These are phyloP conservation scores for Malurus melanocephalus DNA, from an alignment of 2,113 vertebrate genomes.

Conservation along the genomic window DNA sequence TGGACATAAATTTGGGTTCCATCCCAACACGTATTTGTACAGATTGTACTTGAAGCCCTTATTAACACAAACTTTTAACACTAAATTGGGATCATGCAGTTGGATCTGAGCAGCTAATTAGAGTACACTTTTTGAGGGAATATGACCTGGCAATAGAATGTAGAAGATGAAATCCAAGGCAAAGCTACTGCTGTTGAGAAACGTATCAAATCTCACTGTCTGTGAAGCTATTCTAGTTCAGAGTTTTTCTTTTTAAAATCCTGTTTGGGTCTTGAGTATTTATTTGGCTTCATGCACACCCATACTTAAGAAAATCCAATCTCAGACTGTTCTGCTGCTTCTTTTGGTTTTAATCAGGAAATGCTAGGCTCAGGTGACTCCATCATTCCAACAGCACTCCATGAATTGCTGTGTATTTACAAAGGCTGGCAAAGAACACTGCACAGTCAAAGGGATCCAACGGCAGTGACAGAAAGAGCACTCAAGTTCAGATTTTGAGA, in stretches of 20 bases:
- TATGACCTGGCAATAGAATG: not conserved
- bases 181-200: not conserved
- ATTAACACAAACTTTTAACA: not conserved
- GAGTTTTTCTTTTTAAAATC: not conserved
- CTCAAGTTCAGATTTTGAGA: not conserved
- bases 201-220: not conserved
- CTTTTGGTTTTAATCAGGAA: not conserved
- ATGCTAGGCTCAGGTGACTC: not conserved
- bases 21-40: not conserved
- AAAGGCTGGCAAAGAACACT: not conserved
- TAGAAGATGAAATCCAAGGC: not conserved
- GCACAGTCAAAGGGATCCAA: not conserved
- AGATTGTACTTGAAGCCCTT: not conserved
- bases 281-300: not conserved
- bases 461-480: not conserved
- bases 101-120: not conserved
- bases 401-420: not conserved
- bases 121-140: not conserved
- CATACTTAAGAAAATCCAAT: not conserved
- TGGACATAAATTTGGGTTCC: not conserved
- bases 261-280: not conserved
- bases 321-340: not conserved
- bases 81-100: not conserved
- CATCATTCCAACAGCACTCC: not conserved
- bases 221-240: not conserved